These are phyloP conservation scores for Acropternis orthonyx DNA, from an alignment of 2,797 vertebrate genomes.

Conservation along the genomic window DNA sequence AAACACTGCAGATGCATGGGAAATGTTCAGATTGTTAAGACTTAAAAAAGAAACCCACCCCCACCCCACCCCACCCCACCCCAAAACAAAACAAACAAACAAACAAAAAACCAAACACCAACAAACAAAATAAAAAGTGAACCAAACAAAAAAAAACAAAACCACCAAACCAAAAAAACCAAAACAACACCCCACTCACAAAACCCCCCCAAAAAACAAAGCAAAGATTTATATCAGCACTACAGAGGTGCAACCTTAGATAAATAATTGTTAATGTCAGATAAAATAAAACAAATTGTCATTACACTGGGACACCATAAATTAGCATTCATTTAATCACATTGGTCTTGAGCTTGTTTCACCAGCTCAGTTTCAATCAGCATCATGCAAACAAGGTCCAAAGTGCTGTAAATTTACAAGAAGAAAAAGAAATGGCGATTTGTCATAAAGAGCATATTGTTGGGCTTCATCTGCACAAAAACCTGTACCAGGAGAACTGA, in stretches of 20 bases:
- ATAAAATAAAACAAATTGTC: neutral
- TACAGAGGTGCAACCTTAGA: neutral
- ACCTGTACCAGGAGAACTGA: neutral
- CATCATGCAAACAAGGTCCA: neutral
- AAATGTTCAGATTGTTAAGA: neutral
- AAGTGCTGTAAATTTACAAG: neutral
- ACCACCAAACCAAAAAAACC: neutral
- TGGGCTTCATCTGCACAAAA: neutral
- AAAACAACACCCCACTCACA: neutral
- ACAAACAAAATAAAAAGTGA: neutral
- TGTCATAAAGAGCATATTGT: neutral
- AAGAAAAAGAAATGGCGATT: neutral
- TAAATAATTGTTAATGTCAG: neutral
- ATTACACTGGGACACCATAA: neutral
- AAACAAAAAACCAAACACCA: neutral
- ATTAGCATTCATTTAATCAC: neutral
- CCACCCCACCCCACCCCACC: too few species aligned
- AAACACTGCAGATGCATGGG: neutral
- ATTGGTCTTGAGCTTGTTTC: neutral
- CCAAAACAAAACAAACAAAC: rapidly evolving
- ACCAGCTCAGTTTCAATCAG: neutral
- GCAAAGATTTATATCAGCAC: neutral
- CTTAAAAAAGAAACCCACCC: too few species aligned
- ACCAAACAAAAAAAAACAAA: neutral
- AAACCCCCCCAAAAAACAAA: too few species aligned